phyloP scores from a whole-genome alignment of 2,888 invertebrate species.

The Gonocerus acuteangulatus region DNA sequence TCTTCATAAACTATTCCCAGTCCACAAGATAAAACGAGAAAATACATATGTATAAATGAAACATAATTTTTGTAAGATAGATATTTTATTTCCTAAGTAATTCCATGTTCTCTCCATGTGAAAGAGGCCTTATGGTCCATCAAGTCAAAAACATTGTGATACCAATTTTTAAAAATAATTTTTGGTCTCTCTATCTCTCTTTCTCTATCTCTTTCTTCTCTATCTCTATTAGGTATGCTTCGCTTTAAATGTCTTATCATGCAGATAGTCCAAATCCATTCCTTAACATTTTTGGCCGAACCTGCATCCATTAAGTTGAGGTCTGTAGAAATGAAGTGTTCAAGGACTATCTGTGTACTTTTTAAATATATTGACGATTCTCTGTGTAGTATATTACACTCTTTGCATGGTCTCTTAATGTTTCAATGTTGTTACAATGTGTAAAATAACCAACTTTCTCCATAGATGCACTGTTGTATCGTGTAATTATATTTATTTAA shows the following conservation, averaged over 20 bases:
- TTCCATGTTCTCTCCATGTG: slow-evolving; percentile 14
- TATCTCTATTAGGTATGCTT: slow-evolving; percentile 28
- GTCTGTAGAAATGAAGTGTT: background rate
- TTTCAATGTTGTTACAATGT: slow-evolving; percentile 36
- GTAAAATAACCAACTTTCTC: slow-evolving; percentile 21
- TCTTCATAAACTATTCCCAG: slow-evolving; percentile 20
- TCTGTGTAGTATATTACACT: slow-evolving; percentile 7
- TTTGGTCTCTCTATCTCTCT: slow-evolving; percentile 28
- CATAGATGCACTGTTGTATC: slow-evolving; percentile 3
- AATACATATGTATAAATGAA: slow-evolving; percentile 2
- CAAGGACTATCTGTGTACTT: slow-evolving; percentile 17
- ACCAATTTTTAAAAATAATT: slow-evolving; percentile 36
- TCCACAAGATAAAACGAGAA: slow-evolving; percentile 10
- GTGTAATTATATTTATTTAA: background rate
- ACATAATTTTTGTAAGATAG: slow-evolving; percentile 16
- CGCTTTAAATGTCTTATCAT: slow-evolving; percentile 33
- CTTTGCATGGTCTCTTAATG: slow-evolving; percentile 35
- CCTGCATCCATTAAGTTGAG: no score
- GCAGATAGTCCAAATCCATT: slow-evolving; percentile 16
- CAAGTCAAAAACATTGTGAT: slow-evolving; percentile 39
- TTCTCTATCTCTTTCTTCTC: slow-evolving; percentile 28
- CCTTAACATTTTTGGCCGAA: background rate
- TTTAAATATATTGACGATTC: background rate
- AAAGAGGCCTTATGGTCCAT: slow-evolving; percentile 17
- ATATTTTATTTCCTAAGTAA: slow-evolving; percentile 9